A percentile compares a stretch with the other conserved stretches of the same genome.
These are phyloP conservation scores for Aphidius colemani DNA, from an alignment of 2,888 invertebrate genomes.

Conservation along the genomic window DNA sequence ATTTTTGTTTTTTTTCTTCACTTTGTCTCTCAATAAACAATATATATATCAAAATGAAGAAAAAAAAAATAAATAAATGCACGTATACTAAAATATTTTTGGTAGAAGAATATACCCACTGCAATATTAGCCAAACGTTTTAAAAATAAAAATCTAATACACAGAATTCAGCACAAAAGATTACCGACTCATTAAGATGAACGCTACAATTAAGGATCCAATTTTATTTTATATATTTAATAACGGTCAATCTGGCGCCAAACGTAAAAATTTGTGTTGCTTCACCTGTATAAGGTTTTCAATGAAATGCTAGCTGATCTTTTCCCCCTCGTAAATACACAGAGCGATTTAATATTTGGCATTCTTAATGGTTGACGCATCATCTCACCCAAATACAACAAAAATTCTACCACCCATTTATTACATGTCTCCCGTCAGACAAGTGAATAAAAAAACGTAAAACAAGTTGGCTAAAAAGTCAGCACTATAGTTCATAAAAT, in stretches of 20 bases:
- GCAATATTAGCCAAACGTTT: too few species aligned
- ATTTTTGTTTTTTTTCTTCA: neutral
- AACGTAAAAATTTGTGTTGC: conserved; percentile 48
- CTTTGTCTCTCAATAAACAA: too few species aligned
- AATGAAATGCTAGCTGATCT: conserved; percentile 41
- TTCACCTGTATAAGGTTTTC: conserved; percentile 40
- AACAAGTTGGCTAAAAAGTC: neutral
- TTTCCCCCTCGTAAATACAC: neutral
- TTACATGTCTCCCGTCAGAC: neutral
- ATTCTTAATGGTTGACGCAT: neutral
- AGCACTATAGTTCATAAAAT: too few species aligned
- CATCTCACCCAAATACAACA: neutral
- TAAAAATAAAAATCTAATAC: too few species aligned
- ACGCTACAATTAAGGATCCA: conserved; percentile 57
- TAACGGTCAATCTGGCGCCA: conserved; percentile 54
- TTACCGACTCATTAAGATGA: conserved; percentile 52
- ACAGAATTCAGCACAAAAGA: conserved; percentile 21
- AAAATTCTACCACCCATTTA: neutral
- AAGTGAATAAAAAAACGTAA: conserved; percentile 3
- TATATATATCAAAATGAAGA: neutral
- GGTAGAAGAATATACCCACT: too few species aligned
- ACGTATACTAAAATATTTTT: neutral
- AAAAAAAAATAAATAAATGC: conserved; percentile 2
- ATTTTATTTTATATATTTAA: conserved; percentile 49
- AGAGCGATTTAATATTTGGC: neutral